These are phyloP conservation scores for Meleagris gallopavo DNA, from an alignment of 2,113 vertebrate genomes.

Conservation along the genomic window DNA sequence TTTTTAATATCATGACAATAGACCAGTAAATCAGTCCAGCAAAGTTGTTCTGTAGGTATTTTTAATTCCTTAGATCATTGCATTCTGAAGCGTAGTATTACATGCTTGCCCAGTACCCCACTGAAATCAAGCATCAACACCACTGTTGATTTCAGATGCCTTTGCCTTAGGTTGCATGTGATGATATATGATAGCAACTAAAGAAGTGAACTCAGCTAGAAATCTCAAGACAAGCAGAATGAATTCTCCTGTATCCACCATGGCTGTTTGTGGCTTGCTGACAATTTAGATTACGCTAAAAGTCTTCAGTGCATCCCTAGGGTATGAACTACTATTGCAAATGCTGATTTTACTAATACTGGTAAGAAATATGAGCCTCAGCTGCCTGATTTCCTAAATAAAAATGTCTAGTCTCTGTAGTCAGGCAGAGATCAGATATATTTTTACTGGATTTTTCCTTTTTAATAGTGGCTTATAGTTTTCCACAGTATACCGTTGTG, in stretches of 20 bases:
- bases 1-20: background rate
- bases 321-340: background rate
- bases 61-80: background rate
- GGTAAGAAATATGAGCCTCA: background rate
- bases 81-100: background rate
- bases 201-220: background rate
- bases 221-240: background rate
- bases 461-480: conserved; percentile 2
- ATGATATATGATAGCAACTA: background rate
- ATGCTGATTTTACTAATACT: background rate
- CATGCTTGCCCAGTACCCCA: background rate
- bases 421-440: background rate
- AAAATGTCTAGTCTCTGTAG: background rate
- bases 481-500: background rate
- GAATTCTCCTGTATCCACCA: background rate
- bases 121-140: background rate
- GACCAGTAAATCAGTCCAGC: background rate
- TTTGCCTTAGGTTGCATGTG: background rate
- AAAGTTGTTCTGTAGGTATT: background rate
- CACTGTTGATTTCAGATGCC: background rate
- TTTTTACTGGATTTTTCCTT: conserved; percentile 12
- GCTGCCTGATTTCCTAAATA: conserved; percentile 4
- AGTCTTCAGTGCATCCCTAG: background rate
- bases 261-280: background rate
- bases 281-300: background rate